A percentile compares a stretch with the other conserved stretches of the same genome.
Conservation (phyloP, 2,888 invertebrate species). For the Thymelicus sylvestris region DNA sequence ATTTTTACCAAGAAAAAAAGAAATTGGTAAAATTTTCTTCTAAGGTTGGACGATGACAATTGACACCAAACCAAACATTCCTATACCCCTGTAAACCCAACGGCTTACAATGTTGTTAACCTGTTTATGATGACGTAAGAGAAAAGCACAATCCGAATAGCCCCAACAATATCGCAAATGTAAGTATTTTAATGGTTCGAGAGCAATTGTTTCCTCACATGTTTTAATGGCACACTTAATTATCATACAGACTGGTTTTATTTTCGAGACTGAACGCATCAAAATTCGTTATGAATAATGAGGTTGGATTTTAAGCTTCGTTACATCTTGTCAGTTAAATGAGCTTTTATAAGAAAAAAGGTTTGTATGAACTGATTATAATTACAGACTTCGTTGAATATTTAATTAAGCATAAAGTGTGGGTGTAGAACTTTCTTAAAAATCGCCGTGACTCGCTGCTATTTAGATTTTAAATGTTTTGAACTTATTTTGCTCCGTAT, state of each 20-base stretch:
- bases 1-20: no score
- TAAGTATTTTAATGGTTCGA: constrained; percentile 42
- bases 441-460: constrained; percentile 22
- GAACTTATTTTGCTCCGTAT: not conserved
- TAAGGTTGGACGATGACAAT: no score
- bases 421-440: constrained; percentile 40
- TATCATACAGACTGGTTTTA: constrained; percentile 71
- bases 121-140: constrained; percentile 7
- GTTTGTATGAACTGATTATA: constrained; percentile 55
- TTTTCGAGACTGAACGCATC: constrained; percentile 65
- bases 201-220: constrained; percentile 66
- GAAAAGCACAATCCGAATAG: constrained; percentile 13
- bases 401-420: constrained; percentile 52
- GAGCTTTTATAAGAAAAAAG: constrained; percentile 59
- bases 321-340: constrained; percentile 67
- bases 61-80: no score
- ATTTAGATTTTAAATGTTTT: not conserved
- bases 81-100: no score
- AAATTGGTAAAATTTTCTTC: no score
- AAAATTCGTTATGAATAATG: constrained; percentile 77
- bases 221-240: constrained; percentile 58
- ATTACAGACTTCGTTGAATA: constrained; percentile 54
- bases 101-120: not conserved
- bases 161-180: constrained; percentile 41
- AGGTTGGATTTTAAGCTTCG: constrained; percentile 76